phyloP scores from a whole-genome alignment of 2,888 invertebrate species.

The Leptothorax acervorum region DNA sequence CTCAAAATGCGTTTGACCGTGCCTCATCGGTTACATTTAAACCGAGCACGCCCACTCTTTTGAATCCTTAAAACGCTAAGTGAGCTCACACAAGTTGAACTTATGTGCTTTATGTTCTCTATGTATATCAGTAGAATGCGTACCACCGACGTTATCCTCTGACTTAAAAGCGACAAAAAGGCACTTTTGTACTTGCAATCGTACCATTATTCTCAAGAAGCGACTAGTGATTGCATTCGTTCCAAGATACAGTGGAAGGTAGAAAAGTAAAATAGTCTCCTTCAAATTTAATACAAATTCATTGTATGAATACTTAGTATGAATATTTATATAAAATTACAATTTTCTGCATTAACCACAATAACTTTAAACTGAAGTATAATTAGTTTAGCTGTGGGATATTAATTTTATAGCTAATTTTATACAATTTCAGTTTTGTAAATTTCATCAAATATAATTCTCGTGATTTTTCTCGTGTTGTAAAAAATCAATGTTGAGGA shows the following conservation, averaged over 20 bases:
- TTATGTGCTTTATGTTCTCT: background rate
- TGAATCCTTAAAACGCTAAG: slow-evolving; percentile 24
- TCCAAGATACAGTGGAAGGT: background rate
- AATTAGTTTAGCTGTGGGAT: background rate
- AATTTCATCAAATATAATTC: background rate
- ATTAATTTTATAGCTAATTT: background rate
- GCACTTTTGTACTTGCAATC: background rate
- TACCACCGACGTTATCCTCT: background rate
- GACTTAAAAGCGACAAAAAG: slow-evolving; percentile 9
- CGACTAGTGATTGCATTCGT: background rate
- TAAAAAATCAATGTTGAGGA: background rate
- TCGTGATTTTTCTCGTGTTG: background rate
- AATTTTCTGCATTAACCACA: background rate
- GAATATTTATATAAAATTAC: no score
- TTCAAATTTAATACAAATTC: background rate
- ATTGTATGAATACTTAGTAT: background rate
- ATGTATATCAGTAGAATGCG: background rate
- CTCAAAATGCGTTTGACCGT: slow-evolving; percentile 56
- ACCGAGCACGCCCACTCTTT: slow-evolving; percentile 20
- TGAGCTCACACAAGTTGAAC: background rate
- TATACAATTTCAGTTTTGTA: background rate
- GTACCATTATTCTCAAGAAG: background rate
- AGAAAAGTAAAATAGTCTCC: background rate
- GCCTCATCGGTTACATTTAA: slow-evolving; percentile 49
- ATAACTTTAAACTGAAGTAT: background rate